Conservation (phyloP, 1,140 invertebrate genomes). For the Drosophila mojavensis region DNA sequence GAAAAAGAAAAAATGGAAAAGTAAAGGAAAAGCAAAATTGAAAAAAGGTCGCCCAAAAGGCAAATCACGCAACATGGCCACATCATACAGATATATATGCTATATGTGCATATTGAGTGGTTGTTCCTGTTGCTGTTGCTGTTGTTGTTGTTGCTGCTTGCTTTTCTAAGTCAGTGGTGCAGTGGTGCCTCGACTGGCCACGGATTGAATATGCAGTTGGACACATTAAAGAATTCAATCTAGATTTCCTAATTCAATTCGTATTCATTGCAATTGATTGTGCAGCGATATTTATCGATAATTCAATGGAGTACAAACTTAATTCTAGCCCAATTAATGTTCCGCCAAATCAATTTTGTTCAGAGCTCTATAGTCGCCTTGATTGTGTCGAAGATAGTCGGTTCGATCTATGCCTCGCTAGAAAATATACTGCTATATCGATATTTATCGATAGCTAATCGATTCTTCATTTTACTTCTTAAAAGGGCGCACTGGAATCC, state of each 20-base stretch:
- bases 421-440: too few relatives aligned
- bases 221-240: neutral
- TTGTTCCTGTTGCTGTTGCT: neutral
- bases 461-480: too few relatives aligned
- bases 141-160: neutral
- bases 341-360: too few relatives aligned
- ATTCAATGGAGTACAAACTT: neutral
- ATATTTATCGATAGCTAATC: too few relatives aligned
- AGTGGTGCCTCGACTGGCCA: constrained; percentile 22
- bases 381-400: too few relatives aligned
- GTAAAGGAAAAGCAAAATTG: too few relatives aligned
- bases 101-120: neutral
- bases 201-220: neutral
- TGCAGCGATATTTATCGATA: constrained; percentile 1
- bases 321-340: too few relatives aligned
- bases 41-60: constrained; percentile 30
- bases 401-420: neutral
- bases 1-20: too few relatives aligned
- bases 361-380: too few relatives aligned
- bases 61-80: constrained; percentile 58
- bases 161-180: constrained; percentile 62
- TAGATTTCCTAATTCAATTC: neutral
- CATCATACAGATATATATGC: neutral
- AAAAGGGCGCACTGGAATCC: too few relatives aligned
- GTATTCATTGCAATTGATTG: neutral